Conservation (phyloP, 2,797 vertebrate species). For the Macropodus opercularis region DNA sequence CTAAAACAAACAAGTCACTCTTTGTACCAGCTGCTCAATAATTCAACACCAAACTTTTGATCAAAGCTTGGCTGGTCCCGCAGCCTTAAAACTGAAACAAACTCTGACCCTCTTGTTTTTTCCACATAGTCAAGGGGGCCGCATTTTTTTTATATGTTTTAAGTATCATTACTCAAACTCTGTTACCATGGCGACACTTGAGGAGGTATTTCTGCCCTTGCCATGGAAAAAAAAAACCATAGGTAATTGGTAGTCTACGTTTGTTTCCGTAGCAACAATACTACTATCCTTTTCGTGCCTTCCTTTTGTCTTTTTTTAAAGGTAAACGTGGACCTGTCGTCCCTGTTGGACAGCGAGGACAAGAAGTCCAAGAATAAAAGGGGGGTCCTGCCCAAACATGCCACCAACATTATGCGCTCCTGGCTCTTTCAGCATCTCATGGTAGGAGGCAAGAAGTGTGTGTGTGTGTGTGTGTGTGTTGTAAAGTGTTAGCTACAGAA, state of each 20-base stretch:
- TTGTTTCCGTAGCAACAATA: conserved; percentile 86
- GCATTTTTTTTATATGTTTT: conserved; percentile 67
- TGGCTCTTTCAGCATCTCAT: conserved; percentile 99
- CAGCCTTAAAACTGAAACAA: conserved; percentile 8
- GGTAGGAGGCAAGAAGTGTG: conserved; percentile 80
- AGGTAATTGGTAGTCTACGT: conserved; percentile 79
- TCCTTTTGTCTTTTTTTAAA: conserved; percentile 58
- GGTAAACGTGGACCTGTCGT: conserved; percentile 96
- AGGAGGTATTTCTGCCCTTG: conserved; percentile 80
- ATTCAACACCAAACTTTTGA: too few species aligned
- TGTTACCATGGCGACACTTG: conserved; percentile 83
- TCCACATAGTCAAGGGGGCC: conserved; percentile 33
- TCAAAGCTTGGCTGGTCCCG: conserved; percentile 1
- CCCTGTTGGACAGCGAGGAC: conserved; percentile 95
- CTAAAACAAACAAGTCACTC: too few species aligned
- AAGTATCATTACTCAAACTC: conserved; percentile 81
- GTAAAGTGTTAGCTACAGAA: not conserved
- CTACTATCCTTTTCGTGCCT: conserved; percentile 33
- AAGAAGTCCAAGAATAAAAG: conserved; percentile 99
- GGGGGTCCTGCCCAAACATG: conserved; percentile 96
- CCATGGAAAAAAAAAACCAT: conserved; percentile 65
- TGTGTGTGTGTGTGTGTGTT: not conserved
- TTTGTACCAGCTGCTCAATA: too few species aligned
- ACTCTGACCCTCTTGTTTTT: conserved; percentile 51
- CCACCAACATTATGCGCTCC: conserved; percentile 99